These are phyloP conservation scores for Bombus affinis DNA, from an alignment of 1,140 invertebrate genomes.

Conservation along the genomic window DNA sequence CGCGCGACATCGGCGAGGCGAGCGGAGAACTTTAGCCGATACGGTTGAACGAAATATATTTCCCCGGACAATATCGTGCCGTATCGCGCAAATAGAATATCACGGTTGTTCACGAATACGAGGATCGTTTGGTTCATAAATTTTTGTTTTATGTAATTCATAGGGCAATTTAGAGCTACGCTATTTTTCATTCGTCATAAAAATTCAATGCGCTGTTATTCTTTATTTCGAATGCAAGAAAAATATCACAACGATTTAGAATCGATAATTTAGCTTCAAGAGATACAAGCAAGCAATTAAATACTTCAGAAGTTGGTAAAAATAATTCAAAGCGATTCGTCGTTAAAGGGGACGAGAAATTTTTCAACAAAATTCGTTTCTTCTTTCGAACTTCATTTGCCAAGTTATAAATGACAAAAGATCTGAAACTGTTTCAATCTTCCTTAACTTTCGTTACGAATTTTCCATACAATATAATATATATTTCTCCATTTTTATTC, in stretches of 20 bases:
- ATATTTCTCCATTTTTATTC: too few relatives aligned
- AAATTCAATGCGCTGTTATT: background rate
- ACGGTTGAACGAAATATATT: constrained; percentile 5
- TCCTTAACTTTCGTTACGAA: too few relatives aligned
- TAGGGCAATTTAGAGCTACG: background rate
- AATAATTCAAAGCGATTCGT: too few relatives aligned
- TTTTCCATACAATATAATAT: too few relatives aligned
- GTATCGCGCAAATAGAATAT: background rate
- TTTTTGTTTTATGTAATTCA: background rate
- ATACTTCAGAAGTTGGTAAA: too few relatives aligned
- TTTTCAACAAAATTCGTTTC: too few relatives aligned
- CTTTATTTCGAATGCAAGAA: background rate
- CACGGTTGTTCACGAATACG: constrained; percentile 6
- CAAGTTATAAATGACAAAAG: too few relatives aligned
- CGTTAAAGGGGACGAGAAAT: too few relatives aligned
- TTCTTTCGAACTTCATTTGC: too few relatives aligned
- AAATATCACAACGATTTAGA: background rate
- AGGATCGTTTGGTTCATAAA: background rate
- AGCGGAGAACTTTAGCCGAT: background rate
- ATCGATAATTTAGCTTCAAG: background rate
- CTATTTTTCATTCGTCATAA: background rate
- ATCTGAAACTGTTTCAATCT: too few relatives aligned
- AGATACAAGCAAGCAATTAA: too few relatives aligned
- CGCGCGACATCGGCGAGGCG: background rate
- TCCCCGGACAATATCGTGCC: background rate